Evolutionary conservation across 2,113 vertebrate species (phyloP).

Genomic region (Daboia siamensis): DNA sequence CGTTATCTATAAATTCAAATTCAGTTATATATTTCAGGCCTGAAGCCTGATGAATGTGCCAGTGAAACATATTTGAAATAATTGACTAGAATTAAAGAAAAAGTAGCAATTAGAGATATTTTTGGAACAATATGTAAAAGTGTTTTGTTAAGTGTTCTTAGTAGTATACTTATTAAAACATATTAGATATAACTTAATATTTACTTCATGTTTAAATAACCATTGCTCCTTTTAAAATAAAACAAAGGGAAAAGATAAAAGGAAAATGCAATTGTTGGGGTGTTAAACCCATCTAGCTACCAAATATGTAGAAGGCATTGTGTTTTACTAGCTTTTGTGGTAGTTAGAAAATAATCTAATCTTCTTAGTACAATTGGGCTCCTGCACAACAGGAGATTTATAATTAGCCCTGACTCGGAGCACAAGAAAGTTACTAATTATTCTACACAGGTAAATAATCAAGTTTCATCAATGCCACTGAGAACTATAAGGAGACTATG

Average conservation of each 20-base stretch:
- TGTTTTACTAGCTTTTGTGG: neutral
- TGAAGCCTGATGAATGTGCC: neutral
- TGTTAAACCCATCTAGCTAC: neutral
- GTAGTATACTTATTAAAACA: neutral
- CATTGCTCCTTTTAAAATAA: neutral
- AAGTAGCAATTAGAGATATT: neutral
- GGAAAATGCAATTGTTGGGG: neutral
- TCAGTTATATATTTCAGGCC: neutral
- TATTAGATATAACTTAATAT: neutral
- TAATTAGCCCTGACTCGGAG: neutral
- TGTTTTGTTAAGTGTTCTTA: neutral
- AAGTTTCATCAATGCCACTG: neutral
- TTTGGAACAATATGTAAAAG: neutral
- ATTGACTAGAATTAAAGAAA: neutral
- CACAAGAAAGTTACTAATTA: neutral
- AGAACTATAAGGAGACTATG: neutral
- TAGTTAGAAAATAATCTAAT: neutral
- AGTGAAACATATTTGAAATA: neutral
- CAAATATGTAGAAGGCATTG: neutral
- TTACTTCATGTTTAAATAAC: neutral
- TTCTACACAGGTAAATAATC: neutral
- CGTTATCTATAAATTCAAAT: neutral
- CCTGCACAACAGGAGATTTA: neutral
- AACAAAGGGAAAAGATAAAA: neutral
- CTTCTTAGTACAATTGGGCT: neutral